Evolutionary conservation across 2,113 vertebrate genomes (phyloP).

Genomic region (Tinamus guttatus): DNA sequence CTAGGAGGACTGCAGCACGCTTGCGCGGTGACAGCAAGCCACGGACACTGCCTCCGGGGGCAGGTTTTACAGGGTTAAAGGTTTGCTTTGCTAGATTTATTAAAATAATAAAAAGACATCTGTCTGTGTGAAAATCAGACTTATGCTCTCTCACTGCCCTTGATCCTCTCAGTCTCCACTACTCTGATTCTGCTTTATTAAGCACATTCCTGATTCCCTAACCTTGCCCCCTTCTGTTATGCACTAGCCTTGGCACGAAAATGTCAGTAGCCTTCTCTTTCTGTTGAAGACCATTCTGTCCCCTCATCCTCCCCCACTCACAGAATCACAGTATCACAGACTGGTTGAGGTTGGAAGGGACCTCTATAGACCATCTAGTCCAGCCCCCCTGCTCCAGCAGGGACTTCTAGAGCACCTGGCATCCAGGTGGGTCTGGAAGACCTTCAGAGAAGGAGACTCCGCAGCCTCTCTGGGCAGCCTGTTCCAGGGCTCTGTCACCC

Average conservation of each 20-base stretch:
- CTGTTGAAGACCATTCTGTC: not conserved
- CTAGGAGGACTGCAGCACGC: not conserved
- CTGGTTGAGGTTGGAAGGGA: too few relatives aligned
- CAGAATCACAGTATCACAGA: too few relatives aligned
- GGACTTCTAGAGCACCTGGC: too few relatives aligned
- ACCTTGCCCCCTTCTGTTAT: not conserved
- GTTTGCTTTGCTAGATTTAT: not conserved
- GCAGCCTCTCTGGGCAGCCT: too few relatives aligned
- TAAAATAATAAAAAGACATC: not conserved
- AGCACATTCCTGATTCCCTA: not conserved
- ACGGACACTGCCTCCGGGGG: not conserved
- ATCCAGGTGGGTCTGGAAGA: too few relatives aligned
- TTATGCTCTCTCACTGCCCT: not conserved
- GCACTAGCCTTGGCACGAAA: not conserved
- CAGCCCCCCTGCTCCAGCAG: too few relatives aligned
- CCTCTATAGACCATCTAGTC: too few relatives aligned
- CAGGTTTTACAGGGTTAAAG: not conserved
- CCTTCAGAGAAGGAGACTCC: too few relatives aligned
- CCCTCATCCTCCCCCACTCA: not conserved
- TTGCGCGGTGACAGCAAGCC: not conserved
- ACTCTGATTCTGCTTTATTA: not conserved
- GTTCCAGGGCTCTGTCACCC: too few relatives aligned
- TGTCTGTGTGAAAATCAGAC: not conserved
- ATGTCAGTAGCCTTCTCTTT: fast-evolving
- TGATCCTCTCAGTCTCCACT: not conserved